Conservation (phyloP, 2,888 invertebrate genomes). For the Argynnis bischoffii region DNA sequence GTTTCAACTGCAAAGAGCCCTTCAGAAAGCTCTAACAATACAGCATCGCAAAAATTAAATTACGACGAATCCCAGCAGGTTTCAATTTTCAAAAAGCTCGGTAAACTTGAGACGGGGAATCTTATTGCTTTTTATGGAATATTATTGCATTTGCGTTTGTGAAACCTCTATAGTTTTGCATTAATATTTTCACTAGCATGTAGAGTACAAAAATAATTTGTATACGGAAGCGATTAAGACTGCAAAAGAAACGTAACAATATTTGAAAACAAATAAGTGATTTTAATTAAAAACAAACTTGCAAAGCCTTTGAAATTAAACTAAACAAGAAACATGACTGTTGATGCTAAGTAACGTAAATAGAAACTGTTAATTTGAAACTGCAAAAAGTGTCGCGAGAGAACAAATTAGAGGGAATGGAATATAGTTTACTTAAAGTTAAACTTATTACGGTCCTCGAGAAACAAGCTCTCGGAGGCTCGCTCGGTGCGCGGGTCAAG, state of each 20-base stretch:
- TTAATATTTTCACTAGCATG: background rate
- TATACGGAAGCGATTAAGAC: background rate
- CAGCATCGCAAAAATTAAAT: conserved; percentile 76
- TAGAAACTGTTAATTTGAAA: conserved; percentile 62
- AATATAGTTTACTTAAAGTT: conserved; percentile 82
- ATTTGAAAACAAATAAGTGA: conserved; percentile 22
- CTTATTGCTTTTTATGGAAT: conserved; percentile 57
- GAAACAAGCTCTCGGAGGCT: conserved; percentile 76
- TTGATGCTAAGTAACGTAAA: conserved; percentile 44
- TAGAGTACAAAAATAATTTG: background rate
- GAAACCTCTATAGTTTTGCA: conserved; percentile 21
- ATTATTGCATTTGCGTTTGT: conserved; percentile 55
- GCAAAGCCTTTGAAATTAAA: conserved; percentile 37
- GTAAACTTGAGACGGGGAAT: conserved; percentile 55
- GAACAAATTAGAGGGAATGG: conserved; percentile 79
- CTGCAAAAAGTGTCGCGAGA: conserved; percentile 62
- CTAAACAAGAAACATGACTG: conserved; percentile 33
- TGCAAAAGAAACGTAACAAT: background rate
- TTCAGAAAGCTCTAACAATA: conserved; percentile 63
- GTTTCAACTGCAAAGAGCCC: conserved; percentile 62
- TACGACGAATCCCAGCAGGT: conserved; percentile 67
- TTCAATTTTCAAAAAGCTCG: conserved; percentile 67
- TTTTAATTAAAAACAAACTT: conserved; percentile 32
- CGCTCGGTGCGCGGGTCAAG: conserved; percentile 76
- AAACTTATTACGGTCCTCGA: conserved; percentile 81